A percentile compares a stretch with the other conserved stretches of the same genome.
Evolutionary conservation across 2,888 invertebrate species (phyloP).

Genomic region (Dexiosoma caninum): DNA sequence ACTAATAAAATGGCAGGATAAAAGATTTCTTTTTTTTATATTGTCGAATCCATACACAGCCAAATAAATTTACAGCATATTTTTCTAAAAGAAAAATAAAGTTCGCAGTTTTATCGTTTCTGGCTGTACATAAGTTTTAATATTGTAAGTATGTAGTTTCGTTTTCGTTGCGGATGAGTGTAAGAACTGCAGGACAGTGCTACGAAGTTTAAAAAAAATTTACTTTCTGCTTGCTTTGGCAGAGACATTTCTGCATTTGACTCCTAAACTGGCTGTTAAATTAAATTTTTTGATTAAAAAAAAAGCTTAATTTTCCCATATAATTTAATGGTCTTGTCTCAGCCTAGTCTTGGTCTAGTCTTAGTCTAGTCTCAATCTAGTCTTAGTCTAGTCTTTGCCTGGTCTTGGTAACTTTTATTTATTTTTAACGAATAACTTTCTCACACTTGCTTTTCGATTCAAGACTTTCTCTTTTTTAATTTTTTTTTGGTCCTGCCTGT

Average conservation of each 20-base stretch:
- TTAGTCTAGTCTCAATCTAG: too few relatives aligned
- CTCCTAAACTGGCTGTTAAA: neutral
- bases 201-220: neutral
- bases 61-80: neutral
- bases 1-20: slow-evolving; percentile 45
- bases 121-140: too few relatives aligned
- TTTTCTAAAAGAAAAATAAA: neutral
- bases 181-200: too few relatives aligned
- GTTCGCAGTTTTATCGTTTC: too few relatives aligned
- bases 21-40: slow-evolving; percentile 3
- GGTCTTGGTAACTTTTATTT: neutral
- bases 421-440: neutral
- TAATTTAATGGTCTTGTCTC: too few relatives aligned
- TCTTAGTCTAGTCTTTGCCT: too few relatives aligned
- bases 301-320: too few relatives aligned
- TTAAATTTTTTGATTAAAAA: too few relatives aligned
- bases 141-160: too few relatives aligned
- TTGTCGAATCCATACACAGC: neutral
- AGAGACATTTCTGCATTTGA: slow-evolving; percentile 14
- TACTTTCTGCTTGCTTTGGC: neutral
- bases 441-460: neutral
- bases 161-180: too few relatives aligned
- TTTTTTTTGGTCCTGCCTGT: neutral
- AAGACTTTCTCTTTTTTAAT: neutral
- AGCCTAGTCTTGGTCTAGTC: too few relatives aligned